Base-by-base conservation (phyloP, 2,888 invertebrate genomes). In the Philaethria dido region DNA sequence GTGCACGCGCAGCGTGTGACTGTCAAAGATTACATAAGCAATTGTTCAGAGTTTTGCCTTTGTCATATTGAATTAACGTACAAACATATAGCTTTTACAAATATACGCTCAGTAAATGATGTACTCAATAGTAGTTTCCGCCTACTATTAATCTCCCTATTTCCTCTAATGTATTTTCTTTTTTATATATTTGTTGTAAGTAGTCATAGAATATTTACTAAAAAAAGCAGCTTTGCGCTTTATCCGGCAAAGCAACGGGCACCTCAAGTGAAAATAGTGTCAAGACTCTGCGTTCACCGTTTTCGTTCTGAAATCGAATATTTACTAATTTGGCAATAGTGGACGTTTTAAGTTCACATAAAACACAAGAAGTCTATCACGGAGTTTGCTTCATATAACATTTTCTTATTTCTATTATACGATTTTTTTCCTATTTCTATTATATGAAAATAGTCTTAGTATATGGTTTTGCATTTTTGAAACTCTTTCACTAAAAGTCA, bases 1-100 rank as follows among this genome's bases (percentile, higher is more conserved):
- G 86, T 89, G 90, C 85, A 81, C 85, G 87, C 92, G 86, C 92
- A 91, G 90, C 91, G 84, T 89, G 89, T 86, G 89, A 91, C 90
- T 91, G 88, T 89, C 86, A 82, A 84, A 83, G 82, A 88, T 68
- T 86, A 85, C 83, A 78, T 79, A 83, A 85, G 82, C 80, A 83
- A 86, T 83, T 88, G 88, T 86, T 82, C 85, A 85, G 87, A 84
- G 82, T 77, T 82, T 83, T 77, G 82, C 85, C 86, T 84, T 89
- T 88, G 84, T 88, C 75, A 74, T 69, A 71, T 72, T 81, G 83
- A 83, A 85, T 84, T 81, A 67, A 80, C 84, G 84, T 83, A 83
- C 84, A 86, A 71, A 25, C 14, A 50, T 50, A 70, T 66, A 66
- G 33, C 62, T 62, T 66, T 64, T 79, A 79, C 85, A 87, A 86